Conservation (phyloP, 2,113 vertebrate genomes). For the Plecturocebus donacophilus region DNA sequence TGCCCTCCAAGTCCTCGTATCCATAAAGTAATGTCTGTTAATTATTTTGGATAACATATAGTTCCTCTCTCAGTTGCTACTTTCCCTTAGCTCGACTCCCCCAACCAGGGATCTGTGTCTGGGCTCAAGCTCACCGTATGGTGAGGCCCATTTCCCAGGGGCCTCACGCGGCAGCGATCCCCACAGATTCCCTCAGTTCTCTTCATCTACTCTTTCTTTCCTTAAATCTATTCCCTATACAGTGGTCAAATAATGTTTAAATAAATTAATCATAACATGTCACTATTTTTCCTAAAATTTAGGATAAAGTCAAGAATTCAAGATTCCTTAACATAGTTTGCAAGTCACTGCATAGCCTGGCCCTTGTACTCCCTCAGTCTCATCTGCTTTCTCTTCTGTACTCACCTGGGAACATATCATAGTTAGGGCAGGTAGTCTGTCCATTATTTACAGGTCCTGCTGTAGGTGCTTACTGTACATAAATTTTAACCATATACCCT, state of each 20-base stretch:
- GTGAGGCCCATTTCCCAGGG: no score
- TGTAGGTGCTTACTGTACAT: neutral
- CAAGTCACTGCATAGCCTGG: neutral
- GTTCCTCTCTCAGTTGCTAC: no score
- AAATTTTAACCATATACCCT: neutral
- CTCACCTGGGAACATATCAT: neutral
- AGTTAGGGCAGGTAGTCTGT: neutral
- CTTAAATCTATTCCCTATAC: neutral
- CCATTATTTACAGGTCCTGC: neutral
- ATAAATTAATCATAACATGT: neutral
- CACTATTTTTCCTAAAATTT: neutral
- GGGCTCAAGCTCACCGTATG: no score
- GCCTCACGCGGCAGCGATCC: no score
- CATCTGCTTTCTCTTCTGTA: neutral
- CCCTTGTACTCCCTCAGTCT: neutral
- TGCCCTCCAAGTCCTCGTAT: no score
- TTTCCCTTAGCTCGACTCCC: no score
- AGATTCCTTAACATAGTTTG: neutral
- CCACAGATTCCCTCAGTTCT: no score
- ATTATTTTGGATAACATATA: no score
- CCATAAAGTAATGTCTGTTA: no score
- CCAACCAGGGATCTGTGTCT: no score
- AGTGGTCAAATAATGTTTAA: neutral
- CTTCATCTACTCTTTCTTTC: neutral
- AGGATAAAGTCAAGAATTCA: neutral